A percentile compares a stretch with the other conserved stretches of the same genome.
Evolutionary conservation across 2,797 vertebrate species (phyloP).

Genomic region (Pseudochromis fuscus): DNA sequence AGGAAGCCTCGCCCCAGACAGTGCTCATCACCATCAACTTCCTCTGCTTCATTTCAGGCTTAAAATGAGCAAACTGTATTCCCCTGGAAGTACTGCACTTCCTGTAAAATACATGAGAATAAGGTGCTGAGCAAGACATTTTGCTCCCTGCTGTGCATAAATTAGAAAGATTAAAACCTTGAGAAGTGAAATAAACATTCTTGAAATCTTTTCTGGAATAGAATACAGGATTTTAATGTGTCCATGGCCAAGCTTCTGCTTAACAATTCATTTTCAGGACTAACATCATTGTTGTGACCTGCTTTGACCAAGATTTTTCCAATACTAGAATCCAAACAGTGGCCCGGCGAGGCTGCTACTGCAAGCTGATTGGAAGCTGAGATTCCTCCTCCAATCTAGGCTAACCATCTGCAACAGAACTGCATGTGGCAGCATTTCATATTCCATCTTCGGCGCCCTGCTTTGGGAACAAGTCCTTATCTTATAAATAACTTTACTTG

Average conservation of each 20-base stretch:
- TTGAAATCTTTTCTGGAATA: neutral
- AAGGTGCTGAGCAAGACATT: conserved; percentile 25
- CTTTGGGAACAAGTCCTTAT: conserved; percentile 67
- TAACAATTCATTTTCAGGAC: conserved; percentile 37
- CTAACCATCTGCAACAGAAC: conserved; percentile 66
- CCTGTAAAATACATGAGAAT: conserved; percentile 42
- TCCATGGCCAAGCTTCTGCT: neutral
- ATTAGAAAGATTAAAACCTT: conserved; percentile 22
- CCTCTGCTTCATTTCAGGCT: conserved; percentile 45
- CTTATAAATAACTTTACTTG: conserved; percentile 70
- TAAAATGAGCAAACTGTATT: conserved; percentile 33
- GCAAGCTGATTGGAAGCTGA: conserved; percentile 54
- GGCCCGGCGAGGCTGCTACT: conserved; percentile 41
- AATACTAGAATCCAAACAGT: conserved; percentile 60
- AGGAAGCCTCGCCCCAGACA: conserved; percentile 44
- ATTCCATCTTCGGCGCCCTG: conserved; percentile 61
- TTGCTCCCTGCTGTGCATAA: conserved; percentile 34
- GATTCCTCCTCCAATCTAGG: conserved; percentile 71
- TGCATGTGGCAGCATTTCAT: conserved; percentile 69
- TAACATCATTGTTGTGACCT: conserved; percentile 56
- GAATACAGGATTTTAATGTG: neutral
- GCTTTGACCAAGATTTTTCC: conserved; percentile 61
- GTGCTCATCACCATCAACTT: conserved; percentile 46
- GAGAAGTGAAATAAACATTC: neutral
- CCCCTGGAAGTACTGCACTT: conserved; percentile 14